A percentile compares a stretch with the other conserved stretches of the same genome.
phyloP scores from a whole-genome alignment of 2,113 vertebrate genomes.

The Ptyas mucosa region DNA sequence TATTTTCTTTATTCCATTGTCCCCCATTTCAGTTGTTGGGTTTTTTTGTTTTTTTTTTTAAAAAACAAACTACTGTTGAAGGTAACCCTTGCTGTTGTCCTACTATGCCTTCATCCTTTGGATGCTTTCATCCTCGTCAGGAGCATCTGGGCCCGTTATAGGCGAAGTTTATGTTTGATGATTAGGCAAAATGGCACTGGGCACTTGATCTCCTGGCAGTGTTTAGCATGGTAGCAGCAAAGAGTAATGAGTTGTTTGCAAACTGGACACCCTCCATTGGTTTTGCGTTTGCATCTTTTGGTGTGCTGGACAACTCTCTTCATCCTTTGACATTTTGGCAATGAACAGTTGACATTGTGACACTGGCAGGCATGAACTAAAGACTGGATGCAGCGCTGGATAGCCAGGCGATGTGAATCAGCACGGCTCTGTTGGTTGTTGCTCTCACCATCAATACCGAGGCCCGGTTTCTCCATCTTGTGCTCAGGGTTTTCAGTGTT shows the following conservation, averaged over 20 bases:
- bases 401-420: conserved; percentile 92
- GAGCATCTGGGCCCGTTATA: conserved; percentile 96
- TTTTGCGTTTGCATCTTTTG: conserved; percentile 95
- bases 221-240: conserved; percentile 97
- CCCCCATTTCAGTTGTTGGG: conserved; percentile 74
- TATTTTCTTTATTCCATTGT: conserved; percentile 86
- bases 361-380: conserved; percentile 97
- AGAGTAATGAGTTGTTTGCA: conserved; percentile 98
- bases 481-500: conserved; percentile 96
- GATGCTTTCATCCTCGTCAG: conserved; percentile 82
- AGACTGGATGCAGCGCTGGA: conserved; percentile 97
- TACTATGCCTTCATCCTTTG: conserved; percentile 69
- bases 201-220: conserved; percentile 99
- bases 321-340: conserved; percentile 98
- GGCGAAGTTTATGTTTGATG: conserved; percentile 95
- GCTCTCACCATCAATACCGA: conserved; percentile 93
- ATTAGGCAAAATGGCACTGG: conserved; percentile 97
- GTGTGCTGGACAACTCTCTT: conserved; percentile 97
- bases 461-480: conserved; percentile 98
- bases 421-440: conserved; percentile 90
- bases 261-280: conserved; percentile 94
- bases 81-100: conserved; percentile 83
- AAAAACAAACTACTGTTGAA: conserved; percentile 77
- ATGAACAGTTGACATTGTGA: conserved; percentile 94
- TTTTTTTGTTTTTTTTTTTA: conserved; percentile 58